A percentile compares a stretch with the other conserved stretches of the same genome.
phyloP scores from a whole-genome alignment of 2,113 vertebrate species.

The Peromyscus maniculatus region DNA sequence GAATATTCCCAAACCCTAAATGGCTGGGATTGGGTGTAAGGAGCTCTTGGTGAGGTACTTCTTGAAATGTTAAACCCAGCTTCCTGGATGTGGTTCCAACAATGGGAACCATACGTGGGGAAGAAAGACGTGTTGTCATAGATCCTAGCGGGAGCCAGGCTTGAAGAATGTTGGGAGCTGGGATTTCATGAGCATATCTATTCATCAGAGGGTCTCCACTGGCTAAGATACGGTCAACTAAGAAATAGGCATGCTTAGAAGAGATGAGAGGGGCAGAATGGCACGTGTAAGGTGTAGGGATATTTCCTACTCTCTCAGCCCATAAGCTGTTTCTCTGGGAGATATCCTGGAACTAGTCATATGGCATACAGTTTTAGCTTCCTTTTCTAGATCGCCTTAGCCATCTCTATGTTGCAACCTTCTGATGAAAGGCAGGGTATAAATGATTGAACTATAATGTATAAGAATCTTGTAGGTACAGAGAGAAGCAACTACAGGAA shows the following conservation, averaged over 20 bases:
- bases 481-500: not conserved
- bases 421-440: not conserved
- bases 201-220: not conserved
- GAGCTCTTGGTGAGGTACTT: not conserved
- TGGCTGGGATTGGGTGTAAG: not conserved
- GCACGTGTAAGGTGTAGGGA: not conserved
- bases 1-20: not conserved
- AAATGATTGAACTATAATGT: not conserved
- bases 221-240: not conserved
- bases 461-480: not conserved
- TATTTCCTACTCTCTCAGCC: not conserved
- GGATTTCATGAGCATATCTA: not conserved
- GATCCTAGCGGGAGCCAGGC: not conserved
- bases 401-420: not conserved
- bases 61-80: not conserved
- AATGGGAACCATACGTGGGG: not conserved
- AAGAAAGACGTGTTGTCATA: not conserved
- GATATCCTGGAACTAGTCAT: not conserved
- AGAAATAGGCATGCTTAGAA: not conserved
- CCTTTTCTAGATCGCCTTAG: accelerated
- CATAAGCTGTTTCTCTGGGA: not conserved
- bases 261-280: no score
- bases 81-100: not conserved
- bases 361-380: accelerated
- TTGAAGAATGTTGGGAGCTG: not conserved